Percentiles rank a stretch among this genome's conserved stretches.
phyloP scores from a whole-genome alignment of 2,797 vertebrate species.

The Echeneis naucrates region DNA sequence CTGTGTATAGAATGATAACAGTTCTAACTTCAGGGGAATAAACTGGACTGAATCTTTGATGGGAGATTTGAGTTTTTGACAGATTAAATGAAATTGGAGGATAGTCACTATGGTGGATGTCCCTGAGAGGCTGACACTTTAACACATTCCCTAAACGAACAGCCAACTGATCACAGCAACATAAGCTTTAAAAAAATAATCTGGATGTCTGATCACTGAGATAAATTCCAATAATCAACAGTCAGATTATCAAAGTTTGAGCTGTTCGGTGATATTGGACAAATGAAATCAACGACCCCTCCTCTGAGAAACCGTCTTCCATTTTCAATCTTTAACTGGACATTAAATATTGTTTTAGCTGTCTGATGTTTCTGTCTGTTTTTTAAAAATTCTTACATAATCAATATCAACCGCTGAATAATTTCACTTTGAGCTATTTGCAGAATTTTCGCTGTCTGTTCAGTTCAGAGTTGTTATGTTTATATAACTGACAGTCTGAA shows the following conservation, averaged over 20 bases:
- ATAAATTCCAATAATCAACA: conserved; percentile 3
- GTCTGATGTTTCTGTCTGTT: too few species aligned
- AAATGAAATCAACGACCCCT: too few species aligned
- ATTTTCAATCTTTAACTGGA: too few species aligned
- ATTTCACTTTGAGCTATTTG: not conserved
- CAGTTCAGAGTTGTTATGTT: too few species aligned
- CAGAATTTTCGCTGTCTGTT: too few species aligned
- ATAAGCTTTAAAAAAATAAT: too few species aligned
- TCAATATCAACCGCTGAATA: not conserved
- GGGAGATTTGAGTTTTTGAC: conserved; percentile 57
- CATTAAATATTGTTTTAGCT: too few species aligned
- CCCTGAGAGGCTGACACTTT: conserved; percentile 69
- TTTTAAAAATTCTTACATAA: too few species aligned
- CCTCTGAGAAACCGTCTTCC: too few species aligned
- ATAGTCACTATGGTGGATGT: conserved; percentile 31
- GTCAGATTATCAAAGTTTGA: not conserved
- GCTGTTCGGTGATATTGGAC: not conserved
- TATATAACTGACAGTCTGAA: too few species aligned
- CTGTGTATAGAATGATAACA: not conserved
- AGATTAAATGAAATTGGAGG: conserved; percentile 32
- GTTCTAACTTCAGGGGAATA: not conserved
- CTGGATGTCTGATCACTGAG: too few species aligned
- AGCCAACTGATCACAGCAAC: conserved; percentile 12
- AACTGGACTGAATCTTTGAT: not conserved
- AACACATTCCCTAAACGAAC: conserved; percentile 2